Conservation (phyloP, 2,797 vertebrate genomes). For the Danio tinwini region DNA sequence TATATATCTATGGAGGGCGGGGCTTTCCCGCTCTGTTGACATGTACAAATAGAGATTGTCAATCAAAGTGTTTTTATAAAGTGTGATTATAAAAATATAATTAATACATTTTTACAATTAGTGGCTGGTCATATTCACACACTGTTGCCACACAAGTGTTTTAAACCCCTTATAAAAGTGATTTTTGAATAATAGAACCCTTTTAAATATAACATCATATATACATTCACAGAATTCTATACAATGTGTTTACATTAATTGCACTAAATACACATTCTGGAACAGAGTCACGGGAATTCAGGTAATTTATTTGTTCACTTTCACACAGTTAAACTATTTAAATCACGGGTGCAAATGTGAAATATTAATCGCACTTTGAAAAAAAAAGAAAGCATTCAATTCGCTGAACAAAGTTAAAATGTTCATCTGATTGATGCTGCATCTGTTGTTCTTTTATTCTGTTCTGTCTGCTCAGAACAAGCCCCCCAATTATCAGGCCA, state of each 20-base stretch:
- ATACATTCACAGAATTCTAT: too few relatives aligned
- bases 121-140: too few relatives aligned
- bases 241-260: not conserved
- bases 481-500: slow-evolving; percentile 13
- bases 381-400: not conserved
- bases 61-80: too few relatives aligned
- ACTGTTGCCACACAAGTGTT: too few relatives aligned
- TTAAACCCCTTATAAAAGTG: too few relatives aligned
- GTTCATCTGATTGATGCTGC: slow-evolving; percentile 16
- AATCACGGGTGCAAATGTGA: not conserved
- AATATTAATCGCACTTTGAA: not conserved
- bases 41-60: too few relatives aligned
- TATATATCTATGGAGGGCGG: too few relatives aligned
- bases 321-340: not conserved
- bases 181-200: too few relatives aligned
- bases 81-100: too few relatives aligned
- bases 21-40: too few relatives aligned
- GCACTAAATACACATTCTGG: not conserved
- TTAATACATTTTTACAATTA: too few relatives aligned
- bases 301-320: not conserved
- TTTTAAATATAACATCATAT: too few relatives aligned
- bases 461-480: slow-evolving; percentile 14
- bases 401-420: not conserved
- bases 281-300: not conserved
- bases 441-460: slow-evolving; percentile 22